Evolutionary conservation across 2,888 invertebrate species (phyloP), one percentile per base, ranked within the genome.

Genomic region (Oligia fasciuncula): DNA sequence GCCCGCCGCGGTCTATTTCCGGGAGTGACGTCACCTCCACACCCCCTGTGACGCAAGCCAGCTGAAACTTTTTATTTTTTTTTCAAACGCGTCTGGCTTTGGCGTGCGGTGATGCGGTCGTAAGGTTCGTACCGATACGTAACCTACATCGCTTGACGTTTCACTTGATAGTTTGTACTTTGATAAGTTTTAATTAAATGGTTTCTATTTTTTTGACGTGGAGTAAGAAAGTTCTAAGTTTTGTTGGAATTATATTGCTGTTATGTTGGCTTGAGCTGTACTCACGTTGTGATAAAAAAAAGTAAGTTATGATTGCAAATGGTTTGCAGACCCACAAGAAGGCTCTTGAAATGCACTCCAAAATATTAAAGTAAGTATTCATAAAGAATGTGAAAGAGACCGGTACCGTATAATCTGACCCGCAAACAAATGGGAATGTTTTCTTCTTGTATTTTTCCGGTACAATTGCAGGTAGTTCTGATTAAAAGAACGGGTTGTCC

Each of bases 31-130:
- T 94, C 93, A 93, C 90, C 71, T 84, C 87, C 91, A 91, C 91
- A 89, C 91, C 92, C 90, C 91, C 91, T 72, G 92, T 94, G 94
- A 94, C 93, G 94, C 90, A 93, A 91, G 90, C 91, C 80, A 84
- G 85, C 88, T 90, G 88, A 88, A 90, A 91, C 89, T 90, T 92
- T 91, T 91, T 85, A 90, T 85, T 77, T 88, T 89, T 89, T 90
- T 91, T 89, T 87, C 68, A 79, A 91, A 89, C 84, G 85, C 85
- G 90, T 88, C 91, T 92, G 91, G 85, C 89, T 83, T 88, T 90
- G 91, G 90, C 90, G 81, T 86, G 86, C 76, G 82, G 89, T 85
- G 85, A 86, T 87, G 86, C 85, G 87, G 88, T 89, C 84, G 77
- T 77, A 83, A 84, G 87, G 86, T 87, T 87, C 80, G 82, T 88